These are phyloP conservation scores for Xanthia icteritia DNA, from an alignment of 2,888 invertebrate species.

Conservation along the genomic window DNA sequence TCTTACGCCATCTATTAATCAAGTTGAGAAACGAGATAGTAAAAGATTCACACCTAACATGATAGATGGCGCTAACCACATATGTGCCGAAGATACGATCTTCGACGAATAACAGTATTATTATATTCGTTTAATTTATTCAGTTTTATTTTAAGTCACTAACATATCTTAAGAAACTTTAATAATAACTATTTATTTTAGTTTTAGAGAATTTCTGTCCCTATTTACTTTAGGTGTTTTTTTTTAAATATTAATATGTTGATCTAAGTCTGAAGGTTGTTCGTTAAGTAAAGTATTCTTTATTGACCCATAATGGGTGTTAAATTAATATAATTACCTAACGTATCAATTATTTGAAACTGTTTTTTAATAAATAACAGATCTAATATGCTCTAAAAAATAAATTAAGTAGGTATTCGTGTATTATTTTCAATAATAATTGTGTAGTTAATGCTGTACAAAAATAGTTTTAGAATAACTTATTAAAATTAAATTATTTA, in stretches of 20 bases:
- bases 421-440: neutral
- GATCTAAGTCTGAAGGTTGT: neutral
- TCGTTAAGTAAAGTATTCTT: neutral
- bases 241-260: neutral
- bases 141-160: conserved; percentile 6
- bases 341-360: no score
- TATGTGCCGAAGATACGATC: neutral
- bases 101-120: conserved; percentile 37
- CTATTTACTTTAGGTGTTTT: neutral
- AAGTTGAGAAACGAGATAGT: neutral
- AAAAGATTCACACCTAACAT: neutral
- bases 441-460: conserved; percentile 17
- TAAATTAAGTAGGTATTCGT: neutral
- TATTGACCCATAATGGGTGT: neutral
- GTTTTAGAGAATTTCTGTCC: neutral
- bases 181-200: conserved; percentile 19
- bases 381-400: neutral
- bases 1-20: neutral
- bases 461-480: conserved; percentile 13
- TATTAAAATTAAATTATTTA: neutral
- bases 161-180: neutral
- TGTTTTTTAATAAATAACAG: neutral
- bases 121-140: conserved; percentile 3
- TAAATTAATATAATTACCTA: neutral
- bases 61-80: conserved; percentile 32